Percentiles rank a stretch among this genome's conserved stretches.
Evolutionary conservation across 2,113 vertebrate species (phyloP).

Genomic region (Bubo bubo): DNA sequence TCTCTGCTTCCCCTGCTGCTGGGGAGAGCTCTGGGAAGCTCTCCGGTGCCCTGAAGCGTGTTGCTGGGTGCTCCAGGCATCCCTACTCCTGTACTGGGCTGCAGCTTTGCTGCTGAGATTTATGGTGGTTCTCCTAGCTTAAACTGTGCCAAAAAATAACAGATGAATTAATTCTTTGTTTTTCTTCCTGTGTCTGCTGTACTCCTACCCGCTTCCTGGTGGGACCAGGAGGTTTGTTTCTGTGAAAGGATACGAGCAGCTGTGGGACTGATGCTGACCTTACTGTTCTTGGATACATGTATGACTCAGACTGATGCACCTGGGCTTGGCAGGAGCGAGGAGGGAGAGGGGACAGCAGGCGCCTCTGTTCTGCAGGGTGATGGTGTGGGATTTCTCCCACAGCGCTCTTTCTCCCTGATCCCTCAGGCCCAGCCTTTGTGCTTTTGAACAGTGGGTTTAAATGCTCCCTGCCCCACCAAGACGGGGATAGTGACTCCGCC

Average conservation of each 20-base stretch:
- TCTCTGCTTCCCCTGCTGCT: not conserved
- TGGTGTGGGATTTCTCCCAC: not conserved
- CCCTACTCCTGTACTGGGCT: not conserved
- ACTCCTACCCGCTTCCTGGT: not conserved
- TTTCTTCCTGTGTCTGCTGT: not conserved
- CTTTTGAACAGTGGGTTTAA: not conserved
- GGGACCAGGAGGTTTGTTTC: not conserved
- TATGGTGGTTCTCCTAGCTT: not conserved
- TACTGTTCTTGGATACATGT: not conserved
- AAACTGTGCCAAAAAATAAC: not conserved
- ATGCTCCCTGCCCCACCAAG: not conserved
- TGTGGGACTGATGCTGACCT: slow-evolving; percentile 10
- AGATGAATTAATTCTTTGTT: not conserved
- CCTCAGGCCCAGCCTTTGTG: not conserved
- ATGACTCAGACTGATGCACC: not conserved
- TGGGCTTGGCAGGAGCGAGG: not conserved
- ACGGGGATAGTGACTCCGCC: too few relatives aligned
- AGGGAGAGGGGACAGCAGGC: not conserved
- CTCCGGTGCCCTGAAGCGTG: not conserved
- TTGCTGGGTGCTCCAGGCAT: not conserved
- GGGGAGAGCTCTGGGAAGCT: not conserved
- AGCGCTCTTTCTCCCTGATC: not conserved
- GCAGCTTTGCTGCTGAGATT: not conserved
- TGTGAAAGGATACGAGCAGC: not conserved
- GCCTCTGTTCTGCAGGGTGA: not conserved